Conservation (phyloP, 2,113 vertebrate genomes). For the Poeciliopsis turrubarensis region DNA sequence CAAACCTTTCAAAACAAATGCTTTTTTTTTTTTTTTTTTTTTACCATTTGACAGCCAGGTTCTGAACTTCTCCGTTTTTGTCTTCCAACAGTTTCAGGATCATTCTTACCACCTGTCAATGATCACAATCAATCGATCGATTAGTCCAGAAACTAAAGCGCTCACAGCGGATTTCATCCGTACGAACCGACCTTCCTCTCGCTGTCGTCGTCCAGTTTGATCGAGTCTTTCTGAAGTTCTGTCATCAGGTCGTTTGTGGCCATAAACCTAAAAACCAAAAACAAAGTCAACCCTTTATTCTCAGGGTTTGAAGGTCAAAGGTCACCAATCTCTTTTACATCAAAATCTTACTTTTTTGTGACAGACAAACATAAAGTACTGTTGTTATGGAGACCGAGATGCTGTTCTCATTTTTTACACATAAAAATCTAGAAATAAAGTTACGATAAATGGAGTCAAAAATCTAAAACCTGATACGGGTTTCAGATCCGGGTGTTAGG, state of each 20-base stretch:
- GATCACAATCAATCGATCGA: slow-evolving; percentile 6
- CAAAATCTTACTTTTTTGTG: too few relatives aligned
- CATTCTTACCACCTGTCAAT: slow-evolving; percentile 92
- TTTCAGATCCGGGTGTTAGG: too few relatives aligned
- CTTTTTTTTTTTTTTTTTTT: not conserved
- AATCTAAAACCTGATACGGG: too few relatives aligned
- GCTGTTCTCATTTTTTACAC: too few relatives aligned
- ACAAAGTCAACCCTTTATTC: not conserved
- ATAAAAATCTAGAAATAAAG: too few relatives aligned
- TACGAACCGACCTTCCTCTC: slow-evolving; percentile 85
- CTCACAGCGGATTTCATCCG: not conserved
- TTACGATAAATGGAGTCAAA: too few relatives aligned
- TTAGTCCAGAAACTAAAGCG: not conserved
- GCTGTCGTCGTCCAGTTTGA: slow-evolving; percentile 98
- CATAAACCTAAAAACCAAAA: slow-evolving; percentile 88
- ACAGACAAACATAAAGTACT: too few relatives aligned
- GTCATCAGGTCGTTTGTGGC: slow-evolving; percentile 99
- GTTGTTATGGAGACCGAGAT: too few relatives aligned
- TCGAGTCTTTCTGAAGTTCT: slow-evolving; percentile 97
- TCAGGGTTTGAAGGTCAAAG: not conserved
- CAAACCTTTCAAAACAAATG: not conserved
- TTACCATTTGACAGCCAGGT: slow-evolving; percentile 98
- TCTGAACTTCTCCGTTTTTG: slow-evolving; percentile 98
- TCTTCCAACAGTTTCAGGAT: slow-evolving; percentile 97
- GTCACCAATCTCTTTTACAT: not conserved